phyloP scores from a whole-genome alignment of 2,797 vertebrate genomes.

The Odontamblyopus lacepedii region DNA sequence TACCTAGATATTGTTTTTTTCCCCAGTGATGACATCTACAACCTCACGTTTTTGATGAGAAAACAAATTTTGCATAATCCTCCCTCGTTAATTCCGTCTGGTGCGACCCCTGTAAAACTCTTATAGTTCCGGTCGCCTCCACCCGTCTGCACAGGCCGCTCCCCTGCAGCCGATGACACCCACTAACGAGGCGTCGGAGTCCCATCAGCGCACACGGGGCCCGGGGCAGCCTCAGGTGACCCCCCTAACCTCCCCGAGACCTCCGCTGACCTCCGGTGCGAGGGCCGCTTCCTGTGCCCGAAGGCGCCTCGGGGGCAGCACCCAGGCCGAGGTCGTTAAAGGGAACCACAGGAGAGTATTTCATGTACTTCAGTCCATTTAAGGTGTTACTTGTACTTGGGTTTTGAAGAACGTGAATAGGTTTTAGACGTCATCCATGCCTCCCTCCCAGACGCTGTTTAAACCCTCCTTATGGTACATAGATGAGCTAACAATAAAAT shows the following conservation, averaged over 20 bases:
- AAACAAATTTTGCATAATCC: too few relatives aligned
- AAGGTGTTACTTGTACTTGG: too few relatives aligned
- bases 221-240: slow-evolving; percentile 54
- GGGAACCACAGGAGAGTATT: slow-evolving; percentile 32
- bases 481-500: too few relatives aligned
- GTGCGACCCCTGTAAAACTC: slow-evolving; percentile 17
- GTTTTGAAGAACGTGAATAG: too few relatives aligned
- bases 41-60: too few relatives aligned
- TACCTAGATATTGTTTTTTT: too few relatives aligned
- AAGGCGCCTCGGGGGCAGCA: slow-evolving; percentile 43
- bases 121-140: slow-evolving; percentile 42
- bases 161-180: slow-evolving; percentile 42
- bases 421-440: too few relatives aligned
- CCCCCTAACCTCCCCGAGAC: slow-evolving; percentile 62
- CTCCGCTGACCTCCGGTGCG: slow-evolving; percentile 55
- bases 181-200: slow-evolving; percentile 69
- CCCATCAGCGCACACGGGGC: slow-evolving; percentile 57
- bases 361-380: not conserved
- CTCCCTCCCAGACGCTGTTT: too few relatives aligned
- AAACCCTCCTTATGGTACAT: too few relatives aligned
- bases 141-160: slow-evolving; percentile 19
- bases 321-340: slow-evolving; percentile 62
- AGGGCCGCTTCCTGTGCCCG: slow-evolving; percentile 71
- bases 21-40: too few relatives aligned
- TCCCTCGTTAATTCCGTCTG: too few relatives aligned